Conservation (phyloP, 2,888 invertebrate genomes). For the Tuta absoluta region DNA sequence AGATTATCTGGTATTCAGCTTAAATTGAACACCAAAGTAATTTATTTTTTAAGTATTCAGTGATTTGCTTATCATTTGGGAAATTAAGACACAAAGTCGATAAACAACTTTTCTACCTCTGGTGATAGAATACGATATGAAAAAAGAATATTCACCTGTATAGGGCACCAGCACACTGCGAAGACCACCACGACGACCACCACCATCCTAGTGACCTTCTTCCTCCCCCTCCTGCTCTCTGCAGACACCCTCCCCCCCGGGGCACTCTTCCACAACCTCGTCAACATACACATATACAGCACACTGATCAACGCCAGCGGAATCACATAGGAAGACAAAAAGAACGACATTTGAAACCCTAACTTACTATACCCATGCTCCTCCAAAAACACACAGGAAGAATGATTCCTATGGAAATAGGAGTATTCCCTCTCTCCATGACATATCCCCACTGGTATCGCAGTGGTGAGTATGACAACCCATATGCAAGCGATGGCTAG, state of each 20-base stretch:
- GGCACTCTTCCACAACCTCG: constrained; percentile 91
- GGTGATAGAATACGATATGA: background rate
- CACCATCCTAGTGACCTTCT: constrained; percentile 95
- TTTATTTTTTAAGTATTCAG: no score
- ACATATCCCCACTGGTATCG: constrained; percentile 88
- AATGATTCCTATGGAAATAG: constrained; percentile 83
- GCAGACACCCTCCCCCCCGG: constrained; percentile 91
- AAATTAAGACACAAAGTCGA: no score
- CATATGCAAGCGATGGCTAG: constrained; percentile 89
- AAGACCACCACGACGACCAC: constrained; percentile 95
- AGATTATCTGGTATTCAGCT: no score
- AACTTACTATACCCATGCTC: constrained; percentile 83
- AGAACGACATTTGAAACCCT: constrained; percentile 89
- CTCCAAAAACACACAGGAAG: constrained; percentile 85
- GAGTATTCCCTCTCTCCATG: constrained; percentile 88
- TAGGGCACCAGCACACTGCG: constrained; percentile 96
- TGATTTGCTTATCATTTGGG: no score
- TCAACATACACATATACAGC: constrained; percentile 94
- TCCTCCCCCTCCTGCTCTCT: constrained; percentile 91
- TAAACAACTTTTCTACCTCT: no score
- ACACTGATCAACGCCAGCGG: constrained; percentile 93
- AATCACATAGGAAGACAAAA: constrained; percentile 92
- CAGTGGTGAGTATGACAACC: constrained; percentile 89
- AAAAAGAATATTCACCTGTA: constrained; percentile 84
- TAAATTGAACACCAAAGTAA: no score